Base-by-base conservation (phyloP, 2,113 vertebrate genomes). In the Hipposideros armiger region DNA sequence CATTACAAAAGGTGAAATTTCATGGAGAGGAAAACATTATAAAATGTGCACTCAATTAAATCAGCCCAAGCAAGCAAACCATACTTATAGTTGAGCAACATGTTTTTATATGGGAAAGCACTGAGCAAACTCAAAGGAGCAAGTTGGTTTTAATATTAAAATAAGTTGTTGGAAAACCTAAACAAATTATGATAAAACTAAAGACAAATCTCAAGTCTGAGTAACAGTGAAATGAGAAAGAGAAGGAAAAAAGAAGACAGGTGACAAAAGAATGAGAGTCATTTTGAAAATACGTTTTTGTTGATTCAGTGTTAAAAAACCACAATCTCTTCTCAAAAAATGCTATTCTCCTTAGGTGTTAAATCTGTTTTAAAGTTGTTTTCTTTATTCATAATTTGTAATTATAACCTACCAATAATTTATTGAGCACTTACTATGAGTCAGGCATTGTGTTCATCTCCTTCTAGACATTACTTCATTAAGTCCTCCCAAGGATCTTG, bases 391-490 rank as follows among this genome's bases (percentile, higher is more conserved):
- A 52, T 30, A 56, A 32, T 69, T 78, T 86, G 30, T 72, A 70
- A 47, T 87, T 11, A 62, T 64, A 77, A 69, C 58, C 8, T 62
- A 11, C 30, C 58, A 58, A 70, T 89, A 94, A 91, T 92, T 91
- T 84, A 84, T 45, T 84, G 45, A 95, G n/a, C 32, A 83, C 22
- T 83, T 82, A 86, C 45, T 91, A 17, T 74, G 66, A 90, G 15
- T 6, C 40, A 85, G 19, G n/a, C 36, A 56, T 64, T 73, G 40
- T 95, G 56, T 69, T 95, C 69, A 94, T 95, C 45, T 87, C 20
- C 50, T 54, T 64, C 42, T 87, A 95, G 85, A 94, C 64, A 76
- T 95, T 81, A 92, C 80, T 94, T 94, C 93, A 90, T 80, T 83
- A 69, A 90, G 47, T 54, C 19, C 42, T 90, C 24, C 47, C 32